Evolutionary conservation across 2,888 invertebrate genomes (phyloP), one percentile per base, ranked within the genome.

Genomic region (Phyllotreta striolata): DNA sequence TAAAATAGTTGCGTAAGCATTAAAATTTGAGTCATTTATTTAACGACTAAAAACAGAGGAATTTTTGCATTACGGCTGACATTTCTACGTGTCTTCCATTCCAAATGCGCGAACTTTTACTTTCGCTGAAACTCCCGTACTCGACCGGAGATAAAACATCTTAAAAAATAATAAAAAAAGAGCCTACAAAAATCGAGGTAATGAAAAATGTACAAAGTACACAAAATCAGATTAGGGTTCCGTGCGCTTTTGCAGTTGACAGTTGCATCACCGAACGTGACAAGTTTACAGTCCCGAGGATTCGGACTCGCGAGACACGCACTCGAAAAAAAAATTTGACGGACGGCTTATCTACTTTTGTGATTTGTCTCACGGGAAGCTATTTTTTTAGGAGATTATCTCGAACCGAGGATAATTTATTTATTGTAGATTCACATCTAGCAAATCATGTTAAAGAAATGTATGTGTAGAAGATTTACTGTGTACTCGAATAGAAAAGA

Each of bases 201-300:
- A 14, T 39, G 40, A 58, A 63, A 65, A 57, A 62, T 58, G 43
- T 62, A 44, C 34, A 12, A 65, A 57, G 58, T 58, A 38, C 58
- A 44, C 34, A 12, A 52, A 61, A 57, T 65, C 64, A 62, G 61
- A 63, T 63, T 62, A 54, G 46, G 35, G 35, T 52, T 63, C 62
- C 61, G 63, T 62, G 60, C 47, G 47, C 57, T 7, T 47, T 47
- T 38, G 38, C 38, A 39, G 38, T 52, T 40, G 39, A 12, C 37
- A 62, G 63, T 67, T 66, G 59, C 67, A 66, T 64, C 67, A 65
- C 59, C 57, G 66, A 67, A 69, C 71, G 71, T 71, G 71, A 71
- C 69, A 67, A 56, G 66, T 66, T 66, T 67, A 68, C 54, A 39
- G 41, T 61, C 57, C 57, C 34, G 55, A 55, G 61, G 61, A 63